Evolutionary conservation across 2,797 vertebrate species (phyloP).

Genomic region (Lemur catta): DNA sequence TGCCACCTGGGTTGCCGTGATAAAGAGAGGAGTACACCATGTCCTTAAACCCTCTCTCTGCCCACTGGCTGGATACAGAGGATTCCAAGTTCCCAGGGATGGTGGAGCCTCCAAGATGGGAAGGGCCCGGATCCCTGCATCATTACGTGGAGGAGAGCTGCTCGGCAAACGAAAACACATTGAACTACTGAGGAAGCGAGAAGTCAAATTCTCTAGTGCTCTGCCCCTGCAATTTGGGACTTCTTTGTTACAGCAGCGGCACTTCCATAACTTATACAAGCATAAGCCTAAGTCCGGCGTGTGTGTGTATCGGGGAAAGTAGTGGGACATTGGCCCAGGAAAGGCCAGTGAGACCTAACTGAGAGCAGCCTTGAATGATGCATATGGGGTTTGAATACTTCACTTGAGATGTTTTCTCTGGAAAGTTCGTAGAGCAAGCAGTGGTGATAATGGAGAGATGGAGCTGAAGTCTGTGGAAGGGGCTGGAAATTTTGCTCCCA

Average conservation of each 20-base stretch:
- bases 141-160: neutral
- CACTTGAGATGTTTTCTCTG: neutral
- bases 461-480: fast-evolving
- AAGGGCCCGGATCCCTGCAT: neutral
- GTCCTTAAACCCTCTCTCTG: neutral
- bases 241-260: neutral
- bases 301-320: neutral
- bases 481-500: neutral
- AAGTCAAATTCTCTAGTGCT: neutral
- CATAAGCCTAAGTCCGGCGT: fast-evolving
- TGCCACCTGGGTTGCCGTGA: neutral
- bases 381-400: neutral
- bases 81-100: neutral
- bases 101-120: neutral
- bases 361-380: too few species aligned
- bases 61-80: neutral
- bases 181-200: fast-evolving
- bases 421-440: neutral
- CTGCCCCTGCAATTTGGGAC: fast-evolving
- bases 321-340: neutral
- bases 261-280: fast-evolving
- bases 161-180: neutral
- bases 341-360: neutral
- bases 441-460: fast-evolving
- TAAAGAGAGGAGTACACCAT: neutral